Base-by-base conservation (phyloP, 2,888 invertebrate genomes). In the Protophormia terraenovae region DNA sequence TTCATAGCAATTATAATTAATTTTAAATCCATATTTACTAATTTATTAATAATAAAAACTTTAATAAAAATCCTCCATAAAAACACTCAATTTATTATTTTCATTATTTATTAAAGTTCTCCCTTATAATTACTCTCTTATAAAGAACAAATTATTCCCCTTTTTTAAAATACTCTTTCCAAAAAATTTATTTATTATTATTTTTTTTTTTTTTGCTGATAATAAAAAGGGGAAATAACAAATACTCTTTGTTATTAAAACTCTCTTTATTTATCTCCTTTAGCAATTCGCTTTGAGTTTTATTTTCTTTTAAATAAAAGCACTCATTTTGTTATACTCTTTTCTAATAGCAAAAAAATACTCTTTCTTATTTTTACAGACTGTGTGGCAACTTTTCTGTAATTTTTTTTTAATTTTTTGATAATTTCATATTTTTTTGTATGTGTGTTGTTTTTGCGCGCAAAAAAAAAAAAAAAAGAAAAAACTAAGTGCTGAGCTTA, bases 311-410 rank as follows among this genome's bases (percentile, higher is more conserved):
- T 19, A 47, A 19, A 1, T 14, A 19, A 58, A 45, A 24, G 1
- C 38, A 71, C 81, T 82, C 71, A 27, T 41, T 62, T 55, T 50
- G 67, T 32, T 38, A 19, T 24, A 16, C 32, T 60, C 77, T 83
- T 62, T 10, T 4, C 35, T 71, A 32, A 29, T 29, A n/a, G 14
- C 32, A 69, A 24, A 29, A n/a, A 1, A 29, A 41, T 29, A n/a
- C n/a, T n/a, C n/a, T n/a, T n/a, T 78, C 50, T 24, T 38, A 38
- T 53, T 62, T 16, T 71, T 62, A 84, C 85, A 88, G 88, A 88
- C 88, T 87, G 82, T 84, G 86, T 87, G 88, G 88, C 88, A 87
- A 86, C 87, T 84, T 84, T 75, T 32, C 38, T 60, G 73, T 27
- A 29, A 50, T 53, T 73, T 58, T 55, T 38, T 47, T 45, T 73